Conservation (phyloP, 2,888 invertebrate genomes). For the Euphydryas editha region DNA sequence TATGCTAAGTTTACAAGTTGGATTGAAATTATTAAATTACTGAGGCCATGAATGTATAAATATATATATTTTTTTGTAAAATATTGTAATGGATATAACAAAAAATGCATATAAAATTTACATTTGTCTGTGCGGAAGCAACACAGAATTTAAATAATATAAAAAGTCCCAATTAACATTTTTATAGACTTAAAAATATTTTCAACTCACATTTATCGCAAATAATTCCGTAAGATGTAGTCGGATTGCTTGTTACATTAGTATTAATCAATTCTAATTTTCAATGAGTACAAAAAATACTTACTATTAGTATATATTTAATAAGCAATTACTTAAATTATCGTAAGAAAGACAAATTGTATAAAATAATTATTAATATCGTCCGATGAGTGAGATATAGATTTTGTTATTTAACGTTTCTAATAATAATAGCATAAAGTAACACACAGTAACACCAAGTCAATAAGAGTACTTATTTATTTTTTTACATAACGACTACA, state of each 20-base stretch:
- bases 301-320: slow-evolving; percentile 2
- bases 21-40: neutral
- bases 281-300: slow-evolving; percentile 26
- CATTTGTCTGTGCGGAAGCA: too few relatives aligned
- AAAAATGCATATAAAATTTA: neutral
- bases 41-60: slow-evolving; percentile 5
- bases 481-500: neutral
- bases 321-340: neutral
- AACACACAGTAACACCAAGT: slow-evolving; percentile 11
- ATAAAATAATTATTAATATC: slow-evolving; percentile 41
- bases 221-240: too few relatives aligned
- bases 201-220: too few relatives aligned
- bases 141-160: too few relatives aligned
- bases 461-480: neutral
- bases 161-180: too few relatives aligned
- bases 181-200: too few relatives aligned
- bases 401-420: slow-evolving; percentile 1
- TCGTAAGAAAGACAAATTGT: slow-evolving; percentile 18
- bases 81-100: neutral
- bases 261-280: neutral
- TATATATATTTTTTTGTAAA: slow-evolving; percentile 1
- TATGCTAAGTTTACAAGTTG: slow-evolving; percentile 5
- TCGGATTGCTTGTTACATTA: too few relatives aligned
- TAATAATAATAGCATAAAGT: slow-evolving; percentile 1
- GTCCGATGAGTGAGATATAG: slow-evolving; percentile 57